phyloP scores from a whole-genome alignment of 2,797 vertebrate genomes.

The Linurgus olivaceus region DNA sequence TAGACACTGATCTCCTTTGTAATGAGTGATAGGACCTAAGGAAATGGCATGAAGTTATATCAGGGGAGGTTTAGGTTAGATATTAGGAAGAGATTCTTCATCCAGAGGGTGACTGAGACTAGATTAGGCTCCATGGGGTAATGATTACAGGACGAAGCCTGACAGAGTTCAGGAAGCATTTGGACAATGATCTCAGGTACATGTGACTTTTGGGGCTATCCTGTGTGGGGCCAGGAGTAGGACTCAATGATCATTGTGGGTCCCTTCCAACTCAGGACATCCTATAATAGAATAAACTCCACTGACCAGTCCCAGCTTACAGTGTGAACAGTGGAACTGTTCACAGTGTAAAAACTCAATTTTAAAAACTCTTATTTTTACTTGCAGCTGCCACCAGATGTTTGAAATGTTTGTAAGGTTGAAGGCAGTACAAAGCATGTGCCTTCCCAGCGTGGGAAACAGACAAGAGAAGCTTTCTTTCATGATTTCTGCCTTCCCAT shows the following conservation, averaged over 20 bases:
- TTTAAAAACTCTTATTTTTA: not conserved
- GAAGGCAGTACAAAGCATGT: not conserved
- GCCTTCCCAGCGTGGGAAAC: not conserved
- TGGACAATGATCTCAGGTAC: not conserved
- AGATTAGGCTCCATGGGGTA: not conserved
- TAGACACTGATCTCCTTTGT: not conserved
- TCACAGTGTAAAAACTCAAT: not conserved
- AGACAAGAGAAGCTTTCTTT: not conserved
- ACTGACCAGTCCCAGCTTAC: not conserved
- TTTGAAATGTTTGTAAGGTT: not conserved
- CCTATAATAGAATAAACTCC: not conserved
- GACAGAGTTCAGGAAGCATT: not conserved
- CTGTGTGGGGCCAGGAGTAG: not conserved
- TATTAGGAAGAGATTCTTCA: not conserved
- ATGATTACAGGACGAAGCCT: not conserved
- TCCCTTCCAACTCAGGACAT: not conserved
- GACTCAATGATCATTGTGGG: not conserved
- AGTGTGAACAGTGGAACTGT: not conserved
- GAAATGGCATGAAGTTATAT: not conserved
- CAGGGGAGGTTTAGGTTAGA: not conserved
- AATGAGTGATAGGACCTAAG: not conserved
- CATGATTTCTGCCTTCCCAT: not conserved
- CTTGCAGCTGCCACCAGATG: not conserved
- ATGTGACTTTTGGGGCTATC: not conserved
- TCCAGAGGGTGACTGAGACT: not conserved